phyloP scores from a whole-genome alignment of 2,888 invertebrate genomes.

The Hypselothyrea guttata region DNA sequence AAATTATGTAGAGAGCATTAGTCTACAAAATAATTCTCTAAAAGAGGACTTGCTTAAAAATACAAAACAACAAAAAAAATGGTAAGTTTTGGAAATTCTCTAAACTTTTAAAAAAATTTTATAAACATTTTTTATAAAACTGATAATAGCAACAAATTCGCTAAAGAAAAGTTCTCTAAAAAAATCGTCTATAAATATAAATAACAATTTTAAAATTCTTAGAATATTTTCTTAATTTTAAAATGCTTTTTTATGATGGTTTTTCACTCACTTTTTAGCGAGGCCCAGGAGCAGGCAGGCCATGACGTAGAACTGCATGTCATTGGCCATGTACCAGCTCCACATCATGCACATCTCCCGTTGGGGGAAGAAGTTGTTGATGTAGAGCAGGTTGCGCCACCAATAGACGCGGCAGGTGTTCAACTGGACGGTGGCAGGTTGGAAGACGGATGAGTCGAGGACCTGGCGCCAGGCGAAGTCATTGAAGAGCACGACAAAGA shows the following conservation, averaged over 20 bases:
- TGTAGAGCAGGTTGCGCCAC: conserved; percentile 93
- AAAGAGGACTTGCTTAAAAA: no score
- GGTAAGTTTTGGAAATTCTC: no score
- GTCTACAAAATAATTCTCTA: no score
- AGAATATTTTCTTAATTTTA: no score
- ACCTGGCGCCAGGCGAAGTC: conserved; percentile 88
- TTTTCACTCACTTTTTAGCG: conserved; percentile 86
- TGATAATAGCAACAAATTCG: no score
- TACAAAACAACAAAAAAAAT: no score
- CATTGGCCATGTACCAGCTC: conserved; percentile 93
- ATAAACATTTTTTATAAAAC: no score
- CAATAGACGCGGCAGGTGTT: conserved; percentile 90
- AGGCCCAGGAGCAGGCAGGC: conserved; percentile 86
- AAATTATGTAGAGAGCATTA: not conserved
- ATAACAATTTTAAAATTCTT: no score
- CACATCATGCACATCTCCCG: conserved; percentile 91
- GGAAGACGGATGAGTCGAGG: conserved; percentile 88
- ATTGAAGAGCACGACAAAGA: conserved; percentile 89
- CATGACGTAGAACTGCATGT: conserved; percentile 89
- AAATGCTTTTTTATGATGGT: no score
- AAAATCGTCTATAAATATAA: no score
- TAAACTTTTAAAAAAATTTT: no score
- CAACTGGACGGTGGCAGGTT: conserved; percentile 86
- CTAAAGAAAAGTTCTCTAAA: no score
- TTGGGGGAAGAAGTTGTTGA: conserved; percentile 90